Evolutionary conservation across 1,140 invertebrate genomes (phyloP), one percentile per base, ranked within the genome.

Genomic region (Lethrus apterus): DNA sequence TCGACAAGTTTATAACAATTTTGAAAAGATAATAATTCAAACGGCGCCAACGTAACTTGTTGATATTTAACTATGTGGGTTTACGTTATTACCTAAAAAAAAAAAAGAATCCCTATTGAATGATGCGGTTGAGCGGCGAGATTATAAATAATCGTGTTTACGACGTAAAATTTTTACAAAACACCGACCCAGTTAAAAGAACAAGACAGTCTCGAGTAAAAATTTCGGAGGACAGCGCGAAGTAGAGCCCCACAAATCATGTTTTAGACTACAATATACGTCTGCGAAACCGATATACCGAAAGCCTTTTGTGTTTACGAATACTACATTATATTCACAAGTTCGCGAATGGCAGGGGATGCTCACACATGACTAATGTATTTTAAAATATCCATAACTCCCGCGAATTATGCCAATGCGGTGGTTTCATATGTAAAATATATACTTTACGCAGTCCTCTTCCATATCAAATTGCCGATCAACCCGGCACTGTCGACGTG

Each of bases 231-330:
- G 36, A 56, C 40, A 55, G 49, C 52, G 55, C 55, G 57, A 57
- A 59, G 51, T 59, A 55, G 44, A 54, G 52, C 43, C n/a, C n/a
- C 46, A 59, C 57, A 59, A 59, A 59, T 59, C 57, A 59, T 56
- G 21, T 30, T 40, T 44, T 44, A 42, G 50, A 50, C 50, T 40
- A 50, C 52, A 47, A 56, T 58, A 58, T 58, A 58, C 46, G 48
- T 57, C 48, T 50, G 46, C 49, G 52, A 56, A 59, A 46, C 45
- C 52, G 51, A 55, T 48, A 55, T 56, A 54, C 48, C 48, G 46
- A 53, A 52, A 57, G 47, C 35, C 53, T 55, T 40, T 57, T 57
- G 52, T 57, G 52, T 58, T 58, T 58, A 54, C 54, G 48, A 53
- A 55, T 51, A 52, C 34, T 48, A 50, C 40, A 47, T 52, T 48